Evolutionary conservation across 2,888 invertebrate species (phyloP).

Genomic region (Spilosoma lubricipeda): DNA sequence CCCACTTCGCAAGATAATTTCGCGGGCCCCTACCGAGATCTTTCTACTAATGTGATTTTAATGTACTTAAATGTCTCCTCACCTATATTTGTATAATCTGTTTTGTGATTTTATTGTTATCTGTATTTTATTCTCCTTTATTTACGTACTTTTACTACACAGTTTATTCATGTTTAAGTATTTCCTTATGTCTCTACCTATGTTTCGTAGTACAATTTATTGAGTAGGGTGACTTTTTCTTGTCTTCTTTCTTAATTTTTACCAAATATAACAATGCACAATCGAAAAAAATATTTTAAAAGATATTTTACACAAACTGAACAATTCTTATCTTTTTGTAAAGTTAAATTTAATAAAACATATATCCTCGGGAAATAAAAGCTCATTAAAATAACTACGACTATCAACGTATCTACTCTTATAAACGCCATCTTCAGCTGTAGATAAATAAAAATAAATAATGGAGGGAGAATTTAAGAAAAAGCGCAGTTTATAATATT

Average conservation of each 20-base stretch:
- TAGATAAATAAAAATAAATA: conserved; percentile 60
- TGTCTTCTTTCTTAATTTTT: conserved; percentile 21
- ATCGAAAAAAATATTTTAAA: conserved; percentile 18
- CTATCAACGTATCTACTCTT: conserved; percentile 33
- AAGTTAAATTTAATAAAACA: neutral
- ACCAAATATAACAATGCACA: conserved; percentile 22
- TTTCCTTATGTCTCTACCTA: conserved; percentile 36
- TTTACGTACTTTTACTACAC: conserved; percentile 49
- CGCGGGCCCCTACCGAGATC: conserved; percentile 73
- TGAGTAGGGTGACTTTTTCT: conserved; percentile 30
- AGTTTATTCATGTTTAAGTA: conserved; percentile 47
- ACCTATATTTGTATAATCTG: conserved; percentile 76
- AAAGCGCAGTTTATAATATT: conserved; percentile 83
- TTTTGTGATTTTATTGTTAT: conserved; percentile 62
- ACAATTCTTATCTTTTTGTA: conserved; percentile 6
- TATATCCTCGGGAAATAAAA: neutral
- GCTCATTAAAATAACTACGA: conserved; percentile 13
- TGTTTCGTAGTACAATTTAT: conserved; percentile 30
- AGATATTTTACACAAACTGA: conserved; percentile 9
- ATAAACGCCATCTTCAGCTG: conserved; percentile 44
- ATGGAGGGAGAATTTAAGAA: conserved; percentile 56
- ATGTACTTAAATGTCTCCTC: conserved; percentile 81
- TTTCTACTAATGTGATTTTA: conserved; percentile 85
- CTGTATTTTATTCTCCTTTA: conserved; percentile 52
- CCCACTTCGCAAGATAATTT: conserved; percentile 77